Percentiles rank a stretch among this genome's conserved stretches.
phyloP scores from a whole-genome alignment of 2,888 invertebrate species.

The Apotomis turbidana region DNA sequence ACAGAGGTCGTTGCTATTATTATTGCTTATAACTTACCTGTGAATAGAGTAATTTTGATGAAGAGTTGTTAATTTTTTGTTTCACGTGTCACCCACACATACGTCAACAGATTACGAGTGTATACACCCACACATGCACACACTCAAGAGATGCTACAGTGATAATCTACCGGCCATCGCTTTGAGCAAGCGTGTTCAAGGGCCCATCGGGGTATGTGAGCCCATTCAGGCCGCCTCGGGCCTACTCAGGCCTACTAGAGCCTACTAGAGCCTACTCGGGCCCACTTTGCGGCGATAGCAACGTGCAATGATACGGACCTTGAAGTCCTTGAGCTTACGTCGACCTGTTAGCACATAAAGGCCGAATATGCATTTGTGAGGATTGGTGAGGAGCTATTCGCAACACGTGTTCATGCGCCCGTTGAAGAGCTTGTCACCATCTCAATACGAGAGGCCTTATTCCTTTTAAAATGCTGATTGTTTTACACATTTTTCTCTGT shows the following conservation, averaged over 20 bases:
- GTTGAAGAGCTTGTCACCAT: too few species aligned
- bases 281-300: constrained; percentile 24
- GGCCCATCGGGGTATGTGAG: constrained; percentile 38
- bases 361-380: too few species aligned
- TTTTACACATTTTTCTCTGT: too few species aligned
- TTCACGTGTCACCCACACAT: background rate
- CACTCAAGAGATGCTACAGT: constrained; percentile 36
- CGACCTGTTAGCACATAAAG: background rate
- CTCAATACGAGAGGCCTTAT: too few species aligned
- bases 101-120: background rate
- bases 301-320: constrained; percentile 30
- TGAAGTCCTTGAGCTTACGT: background rate
- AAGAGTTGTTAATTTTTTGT: too few species aligned
- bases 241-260: background rate
- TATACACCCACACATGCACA: background rate
- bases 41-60: too few species aligned
- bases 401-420: too few species aligned
- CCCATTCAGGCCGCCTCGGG: constrained; percentile 20
- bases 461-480: too few species aligned
- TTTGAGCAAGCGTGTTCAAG: constrained; percentile 54
- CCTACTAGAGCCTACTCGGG: constrained; percentile 12
- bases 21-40: too few species aligned
- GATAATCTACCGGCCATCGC: constrained; percentile 48
- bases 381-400: too few species aligned
- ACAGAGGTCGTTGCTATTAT: too few species aligned